Evolutionary conservation across 2,113 vertebrate species (phyloP), one percentile per base, ranked within the genome.

Genomic region (Gadus macrocephalus): DNA sequence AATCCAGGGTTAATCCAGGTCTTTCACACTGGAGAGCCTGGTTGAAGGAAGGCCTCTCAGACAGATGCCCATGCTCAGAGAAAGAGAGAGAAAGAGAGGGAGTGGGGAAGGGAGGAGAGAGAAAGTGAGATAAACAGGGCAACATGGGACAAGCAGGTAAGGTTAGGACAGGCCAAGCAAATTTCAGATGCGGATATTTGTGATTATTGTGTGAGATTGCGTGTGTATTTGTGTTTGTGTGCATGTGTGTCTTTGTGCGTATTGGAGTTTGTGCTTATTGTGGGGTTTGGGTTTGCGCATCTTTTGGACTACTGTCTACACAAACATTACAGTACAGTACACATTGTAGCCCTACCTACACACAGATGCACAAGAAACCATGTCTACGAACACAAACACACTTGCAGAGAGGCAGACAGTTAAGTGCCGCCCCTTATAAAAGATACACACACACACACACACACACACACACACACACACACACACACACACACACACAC

Each of bases 1-100:
- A 86, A 88, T 89, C 88, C 76, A 83, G 81, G 81, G 82, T 87
- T 93, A 92, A 93, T 92, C 91, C 87, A 20, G 75, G 73, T 79
- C 76, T 85, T 88, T 91, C 80, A 81, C 79, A 72, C 66, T 16
- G 81, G 62, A 78, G 62, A 74, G 81, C 73, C 73, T 62, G 42
- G 78, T 77, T 79, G 87, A 71, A 81, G 79, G 73, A 80, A 65
- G 77, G 60, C 75, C 67, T 72, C 1, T 4, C 73, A 62, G 31
- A 35, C 31, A 35, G 31, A 35, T 35, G 31, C 87, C 80, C 69
- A 70, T 35, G 31, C 66, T 55, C 31, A 73, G 38, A 61, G 7
- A 67, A 59, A 76, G 69, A 78, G 56, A 5, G 3, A 5, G 67
- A 5, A n/a, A 12, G 56, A n/a, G 67, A 59, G 55, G 49, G 63